A percentile compares a stretch with the other conserved stretches of the same genome.
Conservation (phyloP, 2,113 vertebrate genomes). For the Chascanopsetta lugubris region DNA sequence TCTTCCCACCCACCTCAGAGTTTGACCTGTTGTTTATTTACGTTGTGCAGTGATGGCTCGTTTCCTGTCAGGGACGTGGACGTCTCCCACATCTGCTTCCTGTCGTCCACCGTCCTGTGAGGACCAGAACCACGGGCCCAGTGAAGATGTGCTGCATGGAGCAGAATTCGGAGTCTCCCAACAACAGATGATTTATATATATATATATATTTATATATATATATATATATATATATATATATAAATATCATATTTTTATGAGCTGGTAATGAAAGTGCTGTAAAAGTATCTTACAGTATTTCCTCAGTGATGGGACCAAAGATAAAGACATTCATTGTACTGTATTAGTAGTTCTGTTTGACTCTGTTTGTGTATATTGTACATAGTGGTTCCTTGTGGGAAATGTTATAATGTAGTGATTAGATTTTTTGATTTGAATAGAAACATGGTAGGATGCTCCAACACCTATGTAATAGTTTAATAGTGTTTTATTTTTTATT, state of each 20-base stretch:
- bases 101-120: background rate
- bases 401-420: background rate
- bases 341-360: constrained; percentile 8
- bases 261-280: constrained; percentile 14
- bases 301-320: background rate
- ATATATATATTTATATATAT: too few species aligned
- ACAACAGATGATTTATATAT: too few species aligned
- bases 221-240: too few species aligned
- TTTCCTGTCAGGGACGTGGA: constrained; percentile 37
- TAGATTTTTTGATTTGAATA: background rate
- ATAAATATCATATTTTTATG: background rate
- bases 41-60: constrained; percentile 26
- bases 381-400: constrained; percentile 29
- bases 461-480: too few species aligned
- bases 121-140: constrained; percentile 2
- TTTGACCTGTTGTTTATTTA: constrained; percentile 61
- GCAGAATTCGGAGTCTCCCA: too few species aligned
- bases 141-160: constrained; percentile 21
- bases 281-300: constrained; percentile 12
- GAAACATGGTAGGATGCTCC: background rate
- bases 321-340: background rate
- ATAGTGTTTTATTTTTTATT: too few species aligned
- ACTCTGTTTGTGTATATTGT: constrained; percentile 53
- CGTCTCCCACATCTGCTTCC: constrained; percentile 36
- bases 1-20: background rate